Conservation (phyloP, 2,797 vertebrate species). For the Protosalanx chinensis region DNA sequence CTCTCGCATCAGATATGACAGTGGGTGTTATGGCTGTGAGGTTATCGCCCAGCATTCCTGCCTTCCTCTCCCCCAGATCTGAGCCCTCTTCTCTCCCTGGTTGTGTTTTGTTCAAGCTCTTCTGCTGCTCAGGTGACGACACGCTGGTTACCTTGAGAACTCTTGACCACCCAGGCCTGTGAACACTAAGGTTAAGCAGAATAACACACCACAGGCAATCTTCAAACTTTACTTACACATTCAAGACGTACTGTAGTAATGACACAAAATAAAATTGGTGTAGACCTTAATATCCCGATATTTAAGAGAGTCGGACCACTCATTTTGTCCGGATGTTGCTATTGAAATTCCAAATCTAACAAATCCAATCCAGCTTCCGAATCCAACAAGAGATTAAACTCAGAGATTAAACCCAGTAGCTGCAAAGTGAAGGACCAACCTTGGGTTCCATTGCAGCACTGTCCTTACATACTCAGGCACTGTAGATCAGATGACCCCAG, state of each 20-base stretch:
- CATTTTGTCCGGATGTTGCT: too few relatives aligned
- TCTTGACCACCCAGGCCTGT: not conserved
- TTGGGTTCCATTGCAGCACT: too few relatives aligned
- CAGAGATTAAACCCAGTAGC: too few relatives aligned
- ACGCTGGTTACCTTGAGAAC: constrained; percentile 29
- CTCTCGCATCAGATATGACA: constrained; percentile 44
- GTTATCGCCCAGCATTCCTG: constrained; percentile 58
- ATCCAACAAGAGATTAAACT: too few relatives aligned
- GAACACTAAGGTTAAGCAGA: not conserved
- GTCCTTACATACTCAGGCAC: too few relatives aligned
- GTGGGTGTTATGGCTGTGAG: constrained; percentile 58
- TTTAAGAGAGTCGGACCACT: too few relatives aligned
- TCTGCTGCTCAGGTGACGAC: constrained; percentile 30
- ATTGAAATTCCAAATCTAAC: too few relatives aligned
- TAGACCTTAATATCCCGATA: too few relatives aligned
- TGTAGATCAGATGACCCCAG: too few relatives aligned
- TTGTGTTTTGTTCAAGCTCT: constrained; percentile 26
- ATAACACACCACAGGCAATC: not conserved
- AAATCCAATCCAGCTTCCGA: too few relatives aligned
- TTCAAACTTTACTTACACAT: not conserved
- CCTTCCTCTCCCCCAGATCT: constrained; percentile 45
- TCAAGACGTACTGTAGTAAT: not conserved
- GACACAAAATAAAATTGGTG: too few relatives aligned
- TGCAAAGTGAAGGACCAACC: too few relatives aligned
- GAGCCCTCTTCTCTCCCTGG: constrained; percentile 10